These are phyloP conservation scores for Apteryx mantelli DNA, from an alignment of 2,113 vertebrate species.

Conservation along the genomic window DNA sequence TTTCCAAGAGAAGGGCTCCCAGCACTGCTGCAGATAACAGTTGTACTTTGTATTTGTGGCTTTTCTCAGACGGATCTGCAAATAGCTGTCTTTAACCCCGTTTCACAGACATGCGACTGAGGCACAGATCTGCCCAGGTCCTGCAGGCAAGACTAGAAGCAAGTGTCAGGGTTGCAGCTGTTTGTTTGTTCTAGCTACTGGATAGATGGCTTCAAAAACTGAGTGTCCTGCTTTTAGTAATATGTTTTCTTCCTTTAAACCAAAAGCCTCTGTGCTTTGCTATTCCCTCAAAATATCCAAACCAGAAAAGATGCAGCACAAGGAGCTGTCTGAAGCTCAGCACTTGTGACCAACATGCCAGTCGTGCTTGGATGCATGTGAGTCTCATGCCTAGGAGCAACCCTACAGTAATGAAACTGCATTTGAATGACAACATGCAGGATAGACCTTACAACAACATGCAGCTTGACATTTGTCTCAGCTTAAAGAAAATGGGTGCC, in stretches of 20 bases:
- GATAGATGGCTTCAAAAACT: not conserved
- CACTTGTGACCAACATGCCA: not conserved
- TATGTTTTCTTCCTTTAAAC: not conserved
- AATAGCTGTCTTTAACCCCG: not conserved
- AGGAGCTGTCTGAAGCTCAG: fast-evolving
- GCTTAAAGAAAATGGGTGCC: not conserved
- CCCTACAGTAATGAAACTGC: not conserved
- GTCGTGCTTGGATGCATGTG: not conserved
- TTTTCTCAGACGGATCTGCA: not conserved
- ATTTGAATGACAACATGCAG: not conserved
- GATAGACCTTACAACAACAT: not conserved
- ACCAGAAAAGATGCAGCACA: not conserved
- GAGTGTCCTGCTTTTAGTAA: not conserved
- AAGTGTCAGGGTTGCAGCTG: not conserved
- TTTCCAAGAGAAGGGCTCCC: not conserved
- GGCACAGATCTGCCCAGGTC: not conserved
- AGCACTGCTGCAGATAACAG: not conserved
- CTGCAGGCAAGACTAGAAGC: not conserved
- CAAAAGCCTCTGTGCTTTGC: not conserved
- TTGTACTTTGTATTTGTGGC: not conserved
- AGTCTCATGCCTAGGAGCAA: not conserved
- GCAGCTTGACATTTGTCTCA: not conserved
- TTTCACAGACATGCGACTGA: not conserved
- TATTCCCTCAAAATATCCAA: not conserved
- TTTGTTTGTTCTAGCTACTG: not conserved